These are phyloP conservation scores for Malaclemys terrapin DNA, from an alignment of 2,113 vertebrate genomes.

Conservation along the genomic window DNA sequence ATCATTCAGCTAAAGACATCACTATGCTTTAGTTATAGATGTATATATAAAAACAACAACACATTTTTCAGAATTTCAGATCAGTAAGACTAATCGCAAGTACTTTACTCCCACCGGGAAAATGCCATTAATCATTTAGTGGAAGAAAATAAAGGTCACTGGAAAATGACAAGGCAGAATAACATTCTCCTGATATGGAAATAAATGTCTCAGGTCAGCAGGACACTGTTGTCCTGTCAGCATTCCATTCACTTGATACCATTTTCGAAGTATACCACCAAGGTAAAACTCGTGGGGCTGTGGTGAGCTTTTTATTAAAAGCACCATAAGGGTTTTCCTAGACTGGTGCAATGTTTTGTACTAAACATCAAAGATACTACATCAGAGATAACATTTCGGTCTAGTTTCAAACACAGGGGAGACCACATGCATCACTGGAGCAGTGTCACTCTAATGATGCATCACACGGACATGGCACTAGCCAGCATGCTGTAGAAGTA, in stretches of 20 bases:
- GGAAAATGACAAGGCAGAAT: neutral
- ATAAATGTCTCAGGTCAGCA: neutral
- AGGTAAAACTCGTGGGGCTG: neutral
- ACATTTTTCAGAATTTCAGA: neutral
- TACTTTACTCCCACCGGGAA: neutral
- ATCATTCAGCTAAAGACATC: neutral
- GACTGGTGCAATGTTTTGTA: neutral
- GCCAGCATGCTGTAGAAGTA: neutral
- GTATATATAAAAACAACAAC: rapidly evolving
- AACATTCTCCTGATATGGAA: neutral
- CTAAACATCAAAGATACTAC: neutral
- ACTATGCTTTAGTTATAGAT: neutral
- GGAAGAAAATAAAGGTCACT: neutral
- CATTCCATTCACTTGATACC: neutral
- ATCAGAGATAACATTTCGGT: neutral
- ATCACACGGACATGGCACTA: neutral
- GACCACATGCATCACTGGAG: neutral
- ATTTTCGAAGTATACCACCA: neutral
- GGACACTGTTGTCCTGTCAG: neutral
- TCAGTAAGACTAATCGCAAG: neutral
- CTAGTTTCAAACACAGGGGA: neutral
- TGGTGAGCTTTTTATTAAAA: neutral
- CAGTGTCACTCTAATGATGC: neutral
- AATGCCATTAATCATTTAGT: neutral
- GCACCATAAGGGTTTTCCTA: neutral